Evolutionary conservation across 2,113 vertebrate genomes (phyloP).

Genomic region (Rhagologus leucostigma): DNA sequence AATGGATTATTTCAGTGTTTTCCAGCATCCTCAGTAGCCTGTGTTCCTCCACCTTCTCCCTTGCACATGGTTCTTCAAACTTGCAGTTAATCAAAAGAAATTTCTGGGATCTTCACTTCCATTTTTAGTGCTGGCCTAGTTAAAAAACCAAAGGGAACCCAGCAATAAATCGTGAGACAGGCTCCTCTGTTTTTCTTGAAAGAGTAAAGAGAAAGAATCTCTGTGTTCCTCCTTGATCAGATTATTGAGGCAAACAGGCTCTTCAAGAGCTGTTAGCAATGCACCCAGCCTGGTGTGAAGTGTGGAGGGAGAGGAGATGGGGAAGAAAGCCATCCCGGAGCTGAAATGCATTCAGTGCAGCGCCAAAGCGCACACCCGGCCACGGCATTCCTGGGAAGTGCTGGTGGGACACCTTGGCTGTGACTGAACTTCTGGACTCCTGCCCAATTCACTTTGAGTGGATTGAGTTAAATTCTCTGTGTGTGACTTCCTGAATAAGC

Average conservation of each 20-base stretch:
- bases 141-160: not conserved
- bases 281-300: not conserved
- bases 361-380: accelerated
- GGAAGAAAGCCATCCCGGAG: not conserved
- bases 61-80: not conserved
- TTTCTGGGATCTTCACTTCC: not conserved
- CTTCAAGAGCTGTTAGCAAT: not conserved
- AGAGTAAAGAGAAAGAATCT: not conserved
- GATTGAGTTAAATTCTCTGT: not conserved
- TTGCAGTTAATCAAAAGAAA: not conserved
- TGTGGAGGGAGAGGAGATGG: not conserved
- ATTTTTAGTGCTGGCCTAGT: constrained; percentile 15
- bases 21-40: not conserved
- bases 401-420: not conserved
- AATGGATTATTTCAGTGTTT: not conserved
- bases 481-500: not conserved
- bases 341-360: too few species aligned
- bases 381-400: accelerated
- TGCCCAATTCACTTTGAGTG: not conserved
- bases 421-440: not conserved
- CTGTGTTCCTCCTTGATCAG: not conserved
- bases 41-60: not conserved
- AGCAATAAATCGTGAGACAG: not conserved
- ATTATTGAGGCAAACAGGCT: not conserved
- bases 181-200: not conserved